Conservation (phyloP, 2,797 vertebrate genomes). For the Oreortyx pictus region DNA sequence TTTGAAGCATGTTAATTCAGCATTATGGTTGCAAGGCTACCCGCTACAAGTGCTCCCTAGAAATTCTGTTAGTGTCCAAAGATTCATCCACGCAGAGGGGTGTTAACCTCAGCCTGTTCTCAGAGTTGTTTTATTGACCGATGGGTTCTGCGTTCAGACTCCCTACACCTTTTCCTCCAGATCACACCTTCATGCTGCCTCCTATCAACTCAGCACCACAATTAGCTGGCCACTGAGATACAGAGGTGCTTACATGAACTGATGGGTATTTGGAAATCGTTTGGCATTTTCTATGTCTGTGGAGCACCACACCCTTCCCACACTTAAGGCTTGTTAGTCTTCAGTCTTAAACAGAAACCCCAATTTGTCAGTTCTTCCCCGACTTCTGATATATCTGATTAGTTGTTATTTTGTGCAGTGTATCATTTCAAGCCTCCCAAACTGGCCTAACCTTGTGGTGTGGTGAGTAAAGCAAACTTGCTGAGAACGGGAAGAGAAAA, state of each 20-base stretch:
- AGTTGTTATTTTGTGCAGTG: background rate
- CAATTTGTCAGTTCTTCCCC: background rate
- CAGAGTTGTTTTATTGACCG: background rate
- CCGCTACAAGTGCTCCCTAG: background rate
- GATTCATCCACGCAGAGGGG: background rate
- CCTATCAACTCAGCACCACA: background rate
- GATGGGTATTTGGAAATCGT: background rate
- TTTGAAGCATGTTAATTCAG: background rate
- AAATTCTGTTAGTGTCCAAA: background rate
- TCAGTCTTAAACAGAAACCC: background rate
- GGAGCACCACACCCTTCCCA: background rate
- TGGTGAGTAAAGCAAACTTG: background rate
- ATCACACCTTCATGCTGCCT: background rate
- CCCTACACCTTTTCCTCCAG: background rate
- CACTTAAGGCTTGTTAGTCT: background rate
- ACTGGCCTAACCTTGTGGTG: background rate
- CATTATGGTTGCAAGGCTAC: background rate
- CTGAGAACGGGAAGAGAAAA: background rate
- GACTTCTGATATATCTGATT: background rate
- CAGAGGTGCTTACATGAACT: rapidly evolving
- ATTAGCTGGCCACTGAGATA: background rate
- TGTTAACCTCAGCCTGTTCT: background rate
- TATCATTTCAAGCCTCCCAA: background rate
- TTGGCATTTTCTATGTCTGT: background rate
- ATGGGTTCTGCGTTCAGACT: background rate